Conservation (phyloP, 2,888 invertebrate genomes). For the Zygothrica quintamaculata region DNA sequence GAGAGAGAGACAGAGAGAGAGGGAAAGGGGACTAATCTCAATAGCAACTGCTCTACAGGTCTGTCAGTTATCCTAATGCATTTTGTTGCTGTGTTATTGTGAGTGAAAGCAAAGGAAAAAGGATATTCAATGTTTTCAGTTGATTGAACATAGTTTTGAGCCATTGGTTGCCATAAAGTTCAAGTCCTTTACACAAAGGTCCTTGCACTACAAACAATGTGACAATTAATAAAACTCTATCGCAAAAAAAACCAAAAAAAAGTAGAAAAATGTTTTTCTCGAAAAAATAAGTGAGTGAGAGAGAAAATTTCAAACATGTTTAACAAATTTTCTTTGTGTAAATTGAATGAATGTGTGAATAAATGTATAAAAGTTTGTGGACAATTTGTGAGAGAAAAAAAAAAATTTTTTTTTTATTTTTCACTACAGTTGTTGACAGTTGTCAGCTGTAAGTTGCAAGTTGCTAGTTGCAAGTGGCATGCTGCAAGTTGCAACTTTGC, state of each 20-base stretch:
- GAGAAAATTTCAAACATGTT: slow-evolving; percentile 11
- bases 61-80: too few species aligned
- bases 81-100: too few species aligned
- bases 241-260: too few species aligned
- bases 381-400: slow-evolving; percentile 41
- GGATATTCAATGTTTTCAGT: too few species aligned
- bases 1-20: too few species aligned
- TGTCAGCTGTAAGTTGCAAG: slow-evolving; percentile 22
- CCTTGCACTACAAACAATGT: slow-evolving; percentile 44
- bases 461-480: slow-evolving; percentile 23
- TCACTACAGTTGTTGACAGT: too few species aligned
- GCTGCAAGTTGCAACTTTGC: slow-evolving; percentile 23
- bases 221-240: slow-evolving; percentile 51
- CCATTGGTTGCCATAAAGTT: background rate
- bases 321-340: slow-evolving; percentile 11
- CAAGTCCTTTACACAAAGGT: too few species aligned
- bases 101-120: too few species aligned
- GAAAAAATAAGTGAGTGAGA: too few species aligned
- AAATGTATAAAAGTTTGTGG: slow-evolving; percentile 41
- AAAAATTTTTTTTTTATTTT: background rate
- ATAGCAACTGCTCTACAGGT: too few species aligned
- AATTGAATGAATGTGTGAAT: slow-evolving; percentile 22
- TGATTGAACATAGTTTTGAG: background rate
- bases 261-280: too few species aligned
- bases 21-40: too few species aligned